phyloP scores from a whole-genome alignment of 92 coral and sea anemone species.

The Isaurus tuberculatus region DNA sequence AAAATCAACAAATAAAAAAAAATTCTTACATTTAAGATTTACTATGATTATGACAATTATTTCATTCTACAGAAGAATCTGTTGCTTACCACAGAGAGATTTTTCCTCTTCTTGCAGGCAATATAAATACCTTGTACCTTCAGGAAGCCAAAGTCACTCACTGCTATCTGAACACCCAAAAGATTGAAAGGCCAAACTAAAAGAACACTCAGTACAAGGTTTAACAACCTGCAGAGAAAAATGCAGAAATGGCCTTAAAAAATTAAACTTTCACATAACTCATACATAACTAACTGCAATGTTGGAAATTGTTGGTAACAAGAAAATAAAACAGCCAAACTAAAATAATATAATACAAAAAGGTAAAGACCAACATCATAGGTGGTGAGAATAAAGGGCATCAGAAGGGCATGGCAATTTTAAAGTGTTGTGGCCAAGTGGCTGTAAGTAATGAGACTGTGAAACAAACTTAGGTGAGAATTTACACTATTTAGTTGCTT shows the following conservation, averaged over 20 bases:
- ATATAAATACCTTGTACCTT: constrained; percentile 29
- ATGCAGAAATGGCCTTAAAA: neutral
- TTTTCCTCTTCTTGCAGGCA: constrained; percentile 13
- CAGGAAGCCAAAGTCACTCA: constrained; percentile 47
- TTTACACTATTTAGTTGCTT: too few relatives aligned
- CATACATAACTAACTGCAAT: neutral
- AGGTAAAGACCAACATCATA: too few relatives aligned
- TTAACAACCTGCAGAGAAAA: constrained; percentile 22
- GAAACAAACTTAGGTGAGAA: too few relatives aligned
- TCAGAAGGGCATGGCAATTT: too few relatives aligned
- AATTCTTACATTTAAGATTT: neutral
- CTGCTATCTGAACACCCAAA: constrained; percentile 29
- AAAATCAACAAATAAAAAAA: neutral
- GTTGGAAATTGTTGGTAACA: too few relatives aligned
- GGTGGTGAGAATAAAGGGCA: too few relatives aligned
- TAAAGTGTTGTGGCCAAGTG: too few relatives aligned
- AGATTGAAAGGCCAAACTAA: constrained; percentile 42
- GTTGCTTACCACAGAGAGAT: constrained; percentile 27
- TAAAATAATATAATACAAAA: too few relatives aligned
- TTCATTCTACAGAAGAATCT: neutral
- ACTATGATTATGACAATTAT: neutral
- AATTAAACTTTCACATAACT: neutral
- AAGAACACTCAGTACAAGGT: constrained; percentile 24
- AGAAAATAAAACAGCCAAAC: too few relatives aligned
- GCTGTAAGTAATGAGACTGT: too few relatives aligned